Evolutionary conservation across 2,797 vertebrate genomes (phyloP), one percentile per base, ranked within the genome.

Genomic region (Melanotaenia maccullochi): DNA sequence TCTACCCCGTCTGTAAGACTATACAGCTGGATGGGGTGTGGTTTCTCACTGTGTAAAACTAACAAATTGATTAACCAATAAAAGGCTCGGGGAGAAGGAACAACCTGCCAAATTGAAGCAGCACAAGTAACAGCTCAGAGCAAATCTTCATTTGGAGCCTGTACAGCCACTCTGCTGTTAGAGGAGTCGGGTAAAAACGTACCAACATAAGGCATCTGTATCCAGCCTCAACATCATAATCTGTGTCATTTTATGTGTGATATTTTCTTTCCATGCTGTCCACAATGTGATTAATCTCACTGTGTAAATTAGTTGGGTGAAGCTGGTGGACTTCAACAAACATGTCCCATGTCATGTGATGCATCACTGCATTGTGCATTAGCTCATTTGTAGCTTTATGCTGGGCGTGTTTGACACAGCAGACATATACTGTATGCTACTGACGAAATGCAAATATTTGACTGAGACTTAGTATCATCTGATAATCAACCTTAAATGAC

Each of bases 1-100:
- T 11, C 1, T 8, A 60, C 28, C 36, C 36, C 7, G n/a, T 47
- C 14, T 28, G n/a, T 49, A 58, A 70, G 49, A 52, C 22, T 24
- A 20, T n/a, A 36, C 16, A 49, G 6, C 35, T 22, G 33, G 33
- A 22, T 28, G 57, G 8, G 36, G 38, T 74, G 49, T 30, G 36
- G 66, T 68, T 73, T 64, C n/a, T 72, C 9, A 56, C 70, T 44
- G 68, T 58, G 64, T 69, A 49, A 55, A 81, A 78, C 38, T 16
- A 47, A 52, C 56, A 65, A 35, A 76, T 35, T 74, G 79, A 85
- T 84, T 69, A 71, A 76, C 61, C 60, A 72, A 75, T 76, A 66
- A 78, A 80, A 62, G 5, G 12, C 14, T 61, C 3, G 20, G 47
- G 24, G 60, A 68, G 52, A 67, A n/a, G 52, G 58, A 54, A 38